phyloP scores from a whole-genome alignment of 2,797 vertebrate species.

The Leuciscus waleckii region DNA sequence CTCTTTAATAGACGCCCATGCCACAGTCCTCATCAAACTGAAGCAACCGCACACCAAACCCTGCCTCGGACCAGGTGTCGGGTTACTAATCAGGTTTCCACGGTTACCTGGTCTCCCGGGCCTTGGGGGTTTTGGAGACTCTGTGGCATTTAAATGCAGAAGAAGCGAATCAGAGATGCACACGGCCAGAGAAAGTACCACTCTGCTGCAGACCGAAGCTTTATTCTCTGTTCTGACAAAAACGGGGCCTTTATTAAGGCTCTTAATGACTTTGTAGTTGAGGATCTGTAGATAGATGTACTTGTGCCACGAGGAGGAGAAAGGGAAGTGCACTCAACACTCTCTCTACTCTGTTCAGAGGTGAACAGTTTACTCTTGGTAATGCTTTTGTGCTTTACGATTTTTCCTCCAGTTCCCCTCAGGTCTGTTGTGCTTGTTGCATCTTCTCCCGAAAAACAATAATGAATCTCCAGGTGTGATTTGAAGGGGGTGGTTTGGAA shows the following conservation, averaged over 20 bases:
- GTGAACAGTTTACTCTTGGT: conserved; percentile 27
- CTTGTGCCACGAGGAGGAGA: conserved; percentile 36
- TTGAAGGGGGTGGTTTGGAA: not conserved
- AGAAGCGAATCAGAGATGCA: conserved; percentile 49
- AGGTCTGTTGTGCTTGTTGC: conserved; percentile 4
- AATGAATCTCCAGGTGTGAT: conserved; percentile 26
- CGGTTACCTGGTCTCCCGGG: conserved; percentile 57
- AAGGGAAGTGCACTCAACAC: conserved; percentile 30
- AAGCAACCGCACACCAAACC: conserved; percentile 55
- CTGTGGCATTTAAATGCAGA: conserved; percentile 54
- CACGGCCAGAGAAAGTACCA: conserved; percentile 43
- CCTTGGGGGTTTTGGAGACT: conserved; percentile 48
- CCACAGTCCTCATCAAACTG: conserved; percentile 52
- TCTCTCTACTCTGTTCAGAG: conserved; percentile 31
- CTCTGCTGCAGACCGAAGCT: conserved; percentile 23
- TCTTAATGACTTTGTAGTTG: conserved; percentile 41
- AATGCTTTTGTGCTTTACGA: conserved; percentile 26
- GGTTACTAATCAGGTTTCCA: conserved; percentile 63
- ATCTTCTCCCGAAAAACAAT: conserved; percentile 18
- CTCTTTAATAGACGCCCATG: conserved; percentile 61
- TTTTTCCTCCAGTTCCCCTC: conserved; percentile 12
- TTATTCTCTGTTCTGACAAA: conserved; percentile 46
- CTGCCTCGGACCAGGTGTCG: conserved; percentile 57
- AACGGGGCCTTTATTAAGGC: conserved; percentile 44
- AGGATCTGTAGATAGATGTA: conserved; percentile 30